Base-by-base conservation (phyloP, 2,888 invertebrate genomes). In the Agriopis aurantiaria region DNA sequence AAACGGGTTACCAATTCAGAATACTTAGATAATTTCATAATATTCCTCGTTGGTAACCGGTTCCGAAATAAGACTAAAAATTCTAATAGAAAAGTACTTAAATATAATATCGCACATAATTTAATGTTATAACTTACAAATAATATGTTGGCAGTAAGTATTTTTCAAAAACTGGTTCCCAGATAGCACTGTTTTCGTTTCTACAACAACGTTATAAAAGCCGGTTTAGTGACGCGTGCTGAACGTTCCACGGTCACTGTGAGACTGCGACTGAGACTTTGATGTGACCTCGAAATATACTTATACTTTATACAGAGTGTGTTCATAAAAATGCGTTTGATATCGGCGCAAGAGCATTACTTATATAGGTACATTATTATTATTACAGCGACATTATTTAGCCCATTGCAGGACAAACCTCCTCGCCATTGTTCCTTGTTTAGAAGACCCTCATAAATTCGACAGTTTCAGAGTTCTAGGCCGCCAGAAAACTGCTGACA, bases 251-350 rank as follows among this genome's bases (percentile, higher is more conserved):
- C 68, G 63, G 63, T 41, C 58, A 63, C 14, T 46, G 0, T 14
- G 58, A 63, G 46, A 68, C 68, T 68, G 58, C 46, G 58, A 12
- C 12, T 57, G 17, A 12, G 33, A 33, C 33, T 23, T 46, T 58
- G 58, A 58, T 23, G 58, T 58, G 58, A 58, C 58, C 46, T 58
- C 56, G 56, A 46, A 46, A 12, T 46, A 6, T 58, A 48, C 10
- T 46, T 58, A 46, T n/a, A 33, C 17, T 43, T 3, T 46, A 46
- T n/a, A n/a, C 12, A 23, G 23, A 23, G 23, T 58, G 17, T 46
- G 46, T 58, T 56, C 43, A 58, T 23, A 23, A 23, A 23, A 45
- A 45, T 57, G 9, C 43, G 43, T 45, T 45, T 17, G 17, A 57
- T 45, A 45, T n/a, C 58, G 23, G 46, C 45, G 46, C 58, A 8